Conservation (phyloP, 2,113 vertebrate genomes). For the Amphilophus citrinellus region DNA sequence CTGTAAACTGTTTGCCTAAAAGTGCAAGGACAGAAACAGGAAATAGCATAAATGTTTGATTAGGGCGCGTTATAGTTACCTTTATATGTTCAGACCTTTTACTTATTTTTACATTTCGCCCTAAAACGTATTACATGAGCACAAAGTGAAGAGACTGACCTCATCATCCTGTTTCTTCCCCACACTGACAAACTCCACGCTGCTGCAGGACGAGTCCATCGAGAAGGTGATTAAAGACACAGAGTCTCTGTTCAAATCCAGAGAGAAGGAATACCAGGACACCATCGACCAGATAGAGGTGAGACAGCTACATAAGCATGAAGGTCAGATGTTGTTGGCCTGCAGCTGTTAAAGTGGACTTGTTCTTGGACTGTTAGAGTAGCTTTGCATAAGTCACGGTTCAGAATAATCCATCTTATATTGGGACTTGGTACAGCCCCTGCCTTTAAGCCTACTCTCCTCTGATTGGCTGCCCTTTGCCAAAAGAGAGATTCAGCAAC, state of each 20-base stretch:
- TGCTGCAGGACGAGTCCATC: constrained; percentile 88
- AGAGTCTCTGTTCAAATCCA: constrained; percentile 91
- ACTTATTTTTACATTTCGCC: neutral
- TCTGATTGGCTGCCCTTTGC: too few species aligned
- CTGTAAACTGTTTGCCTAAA: accelerated
- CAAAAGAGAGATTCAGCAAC: too few species aligned
- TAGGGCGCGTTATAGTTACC: too few species aligned
- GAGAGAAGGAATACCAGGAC: constrained; percentile 97
- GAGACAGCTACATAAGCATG: neutral
- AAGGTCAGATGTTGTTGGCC: neutral
- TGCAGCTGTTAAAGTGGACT: neutral
- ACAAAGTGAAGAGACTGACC: neutral
- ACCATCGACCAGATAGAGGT: constrained; percentile 98
- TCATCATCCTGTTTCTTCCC: neutral
- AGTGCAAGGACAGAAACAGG: neutral
- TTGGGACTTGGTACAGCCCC: too few species aligned
- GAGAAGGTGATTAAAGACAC: constrained; percentile 97
- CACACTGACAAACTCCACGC: neutral
- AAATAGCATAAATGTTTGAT: neutral
- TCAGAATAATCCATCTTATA: too few species aligned
- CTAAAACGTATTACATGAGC: neutral
- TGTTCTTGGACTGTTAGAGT: too few species aligned
- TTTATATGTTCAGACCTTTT: neutral
- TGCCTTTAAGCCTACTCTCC: too few species aligned
- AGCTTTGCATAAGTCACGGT: too few species aligned